Evolutionary conservation across 2,888 invertebrate genomes (phyloP), one percentile per base, ranked within the genome.

Genomic region (Andrena chrysosceles): DNA sequence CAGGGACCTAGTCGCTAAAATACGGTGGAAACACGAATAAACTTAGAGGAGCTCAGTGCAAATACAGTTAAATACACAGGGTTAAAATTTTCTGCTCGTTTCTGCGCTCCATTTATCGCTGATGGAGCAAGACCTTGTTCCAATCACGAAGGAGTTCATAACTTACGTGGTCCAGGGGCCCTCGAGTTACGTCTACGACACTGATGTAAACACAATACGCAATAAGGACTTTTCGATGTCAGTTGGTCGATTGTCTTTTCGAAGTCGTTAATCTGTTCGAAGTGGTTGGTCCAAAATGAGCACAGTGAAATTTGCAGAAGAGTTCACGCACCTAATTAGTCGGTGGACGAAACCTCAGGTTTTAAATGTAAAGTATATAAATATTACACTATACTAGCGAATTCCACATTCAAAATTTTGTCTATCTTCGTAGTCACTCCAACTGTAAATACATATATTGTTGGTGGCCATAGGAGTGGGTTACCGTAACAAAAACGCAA

Each of bases 1-100:
- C 89, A 89, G 82, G 81, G 83, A 79, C 6, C 29, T 87, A 74
- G 77, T 87, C 80, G 89, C 84, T 85, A 76, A 89, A 91, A 89
- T 84, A 84, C 73, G 81, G 77, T 66, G 81, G 87, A 79, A 77
- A 70, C 74, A 71, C 75, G 81, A 85, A 83, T 83, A 87, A 87
- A 85, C 85, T 74, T 31, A 56, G 62, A 72, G 69, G 68, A 62
- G 71, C 60, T 54, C 31, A 16, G 67, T 70, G 76, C 81, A 87
- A 90, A 90, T 75, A 89, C 86, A 87, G 87, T 87, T 87, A 88
- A 86, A 86, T 64, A 80, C 71, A 79, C 71, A 60, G 31, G 29
- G 16, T 76, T 83, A 68, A 54, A 62, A 73, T 71, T 73, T 64
- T 48, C 69, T n/a, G 1, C 54, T 42, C 20, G 62, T 26, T 48